Evolutionary conservation across 2,113 vertebrate genomes (phyloP), one percentile per base, ranked within the genome.

Genomic region (Engystomops pustulosus): DNA sequence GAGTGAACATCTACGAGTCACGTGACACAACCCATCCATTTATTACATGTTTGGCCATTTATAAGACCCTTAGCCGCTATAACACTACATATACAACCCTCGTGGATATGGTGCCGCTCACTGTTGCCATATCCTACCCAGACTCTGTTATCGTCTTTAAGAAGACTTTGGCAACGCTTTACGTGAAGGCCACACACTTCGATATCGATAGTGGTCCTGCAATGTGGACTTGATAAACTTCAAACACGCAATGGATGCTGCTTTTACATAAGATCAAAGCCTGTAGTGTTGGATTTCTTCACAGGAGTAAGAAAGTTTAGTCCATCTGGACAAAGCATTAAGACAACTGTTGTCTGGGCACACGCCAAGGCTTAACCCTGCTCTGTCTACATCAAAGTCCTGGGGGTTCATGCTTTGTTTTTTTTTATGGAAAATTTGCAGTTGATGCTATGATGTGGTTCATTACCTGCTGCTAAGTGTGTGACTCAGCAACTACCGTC

Each of bases 191-290:
- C 30, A 34, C 27, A 67, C 62, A 62, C 4, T 0, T 14, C 8
- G 27, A 65, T 67, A 32, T 8, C 20, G 17, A 62, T 17, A 6
- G 60, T 8, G 15, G 32, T 67, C 36, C 18, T 67, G 17, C 32
- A 34, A 67, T 36, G 30, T 67, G 62, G 36, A 70, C 20, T 23
- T 70, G 36, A 49, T 47, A 74, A 23, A 74, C 41, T 27, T 72
- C 69, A 74, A 25, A 27, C 44, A 49, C 17, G 23, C 12, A 74
- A 3, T 47, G 70, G 23, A 49, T 9, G n/a, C 44, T 27, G 11
- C 6, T 15, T 53, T 78, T 38, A 58, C n/a, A 27, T 78, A 25
- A 60, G 75, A 78, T 78, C 75, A 78, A 78, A 78, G 75, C 51
- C 14, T 10, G 17, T 7, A 17, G 10, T 17, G 23, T 25, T 30